Evolutionary conservation across 2,797 vertebrate genomes (phyloP).

Genomic region (Borostomias antarcticus): DNA sequence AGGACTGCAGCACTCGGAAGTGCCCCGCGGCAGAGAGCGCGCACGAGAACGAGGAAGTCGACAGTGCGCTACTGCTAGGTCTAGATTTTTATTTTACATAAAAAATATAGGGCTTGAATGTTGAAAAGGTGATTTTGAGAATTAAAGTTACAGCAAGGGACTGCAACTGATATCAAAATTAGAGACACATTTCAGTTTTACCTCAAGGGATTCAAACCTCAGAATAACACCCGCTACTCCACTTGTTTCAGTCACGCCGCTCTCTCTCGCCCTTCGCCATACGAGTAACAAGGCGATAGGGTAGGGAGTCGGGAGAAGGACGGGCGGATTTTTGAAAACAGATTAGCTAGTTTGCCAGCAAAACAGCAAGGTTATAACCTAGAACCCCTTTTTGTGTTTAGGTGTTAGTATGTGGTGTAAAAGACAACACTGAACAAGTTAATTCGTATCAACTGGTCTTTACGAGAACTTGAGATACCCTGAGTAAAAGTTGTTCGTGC

Average conservation of each 20-base stretch:
- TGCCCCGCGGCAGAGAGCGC: slow-evolving; percentile 27
- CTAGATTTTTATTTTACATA: too few relatives aligned
- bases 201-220: not conserved
- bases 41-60: slow-evolving; percentile 67
- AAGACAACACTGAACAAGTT: not conserved
- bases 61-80: slow-evolving; percentile 57
- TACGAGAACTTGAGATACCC: slow-evolving; percentile 21
- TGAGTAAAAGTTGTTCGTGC: slow-evolving; percentile 53
- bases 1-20: slow-evolving; percentile 52
- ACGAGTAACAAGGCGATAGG: slow-evolving; percentile 26
- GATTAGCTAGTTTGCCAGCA: slow-evolving; percentile 43
- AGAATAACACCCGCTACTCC: not conserved
- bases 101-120: slow-evolving; percentile 28
- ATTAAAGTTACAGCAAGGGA: not conserved
- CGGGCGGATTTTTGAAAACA: slow-evolving; percentile 60
- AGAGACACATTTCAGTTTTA: not conserved
- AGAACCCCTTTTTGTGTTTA: slow-evolving; percentile 20
- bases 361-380: slow-evolving; percentile 36
- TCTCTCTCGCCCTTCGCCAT: slow-evolving; percentile 24
- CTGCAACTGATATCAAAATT: not conserved
- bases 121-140: not conserved
- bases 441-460: slow-evolving; percentile 7
- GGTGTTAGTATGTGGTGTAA: slow-evolving; percentile 25
- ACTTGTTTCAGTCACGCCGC: not conserved
- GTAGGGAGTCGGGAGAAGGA: slow-evolving; percentile 32